Conservation (phyloP, 2,113 vertebrate genomes). For the Ahaetulla prasina region DNA sequence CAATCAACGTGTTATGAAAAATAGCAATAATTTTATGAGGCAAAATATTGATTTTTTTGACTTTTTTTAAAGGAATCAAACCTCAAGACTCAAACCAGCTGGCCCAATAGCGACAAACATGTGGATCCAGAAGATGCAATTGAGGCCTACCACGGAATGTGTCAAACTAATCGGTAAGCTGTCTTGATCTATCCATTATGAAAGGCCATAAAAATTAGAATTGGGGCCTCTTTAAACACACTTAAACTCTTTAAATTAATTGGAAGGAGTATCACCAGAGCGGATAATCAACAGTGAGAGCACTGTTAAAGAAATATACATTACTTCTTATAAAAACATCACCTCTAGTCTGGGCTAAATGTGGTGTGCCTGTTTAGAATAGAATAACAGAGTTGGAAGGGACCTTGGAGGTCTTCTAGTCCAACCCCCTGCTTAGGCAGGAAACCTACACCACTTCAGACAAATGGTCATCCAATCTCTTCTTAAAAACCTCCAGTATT, state of each 20-base stretch:
- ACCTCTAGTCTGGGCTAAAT: neutral
- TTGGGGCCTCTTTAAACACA: neutral
- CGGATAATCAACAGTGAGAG: neutral
- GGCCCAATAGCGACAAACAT: constrained; percentile 74
- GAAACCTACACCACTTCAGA: no score
- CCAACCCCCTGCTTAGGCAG: no score
- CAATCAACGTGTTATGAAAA: neutral
- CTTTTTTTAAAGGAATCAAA: constrained; percentile 54
- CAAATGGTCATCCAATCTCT: no score
- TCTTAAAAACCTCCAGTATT: no score
- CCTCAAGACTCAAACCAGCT: constrained; percentile 51
- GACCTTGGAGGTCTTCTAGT: no score
- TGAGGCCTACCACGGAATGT: constrained; percentile 76
- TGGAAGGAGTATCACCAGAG: neutral
- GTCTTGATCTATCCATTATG: neutral
- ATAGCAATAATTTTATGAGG: neutral
- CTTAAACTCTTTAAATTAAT: neutral
- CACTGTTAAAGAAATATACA: neutral
- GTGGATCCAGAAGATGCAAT: constrained; percentile 75
- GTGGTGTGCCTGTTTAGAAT: neutral
- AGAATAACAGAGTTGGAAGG: no score
- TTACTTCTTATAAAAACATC: neutral
- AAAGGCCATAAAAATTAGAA: neutral
- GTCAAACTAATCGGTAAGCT: constrained; percentile 82
- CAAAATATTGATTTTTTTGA: neutral